A percentile compares a stretch with the other conserved stretches of the same genome.
Conservation (phyloP, 2,888 invertebrate species). For the Orthosia gothica region DNA sequence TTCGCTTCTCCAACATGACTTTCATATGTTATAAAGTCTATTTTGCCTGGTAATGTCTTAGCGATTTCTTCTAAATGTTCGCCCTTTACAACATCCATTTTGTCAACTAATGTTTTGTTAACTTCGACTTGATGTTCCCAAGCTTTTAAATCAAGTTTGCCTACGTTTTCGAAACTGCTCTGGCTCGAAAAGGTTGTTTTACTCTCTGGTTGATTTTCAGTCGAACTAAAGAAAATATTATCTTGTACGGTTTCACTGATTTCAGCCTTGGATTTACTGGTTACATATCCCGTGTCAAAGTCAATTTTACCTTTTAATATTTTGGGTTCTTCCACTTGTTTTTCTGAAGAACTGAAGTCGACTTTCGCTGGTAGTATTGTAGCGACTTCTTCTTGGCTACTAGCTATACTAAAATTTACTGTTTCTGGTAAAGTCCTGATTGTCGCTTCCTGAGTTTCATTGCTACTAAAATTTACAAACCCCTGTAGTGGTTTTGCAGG, state of each 20-base stretch:
- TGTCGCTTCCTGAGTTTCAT: slow-evolving; percentile 8
- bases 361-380: slow-evolving; percentile 23
- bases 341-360: background rate
- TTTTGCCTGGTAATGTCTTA: slow-evolving; percentile 36
- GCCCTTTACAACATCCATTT: slow-evolving; percentile 21
- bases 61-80: slow-evolving; percentile 43
- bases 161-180: slow-evolving; percentile 27
- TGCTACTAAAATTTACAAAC: background rate
- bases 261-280: slow-evolving; percentile 27
- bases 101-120: slow-evolving; percentile 49
- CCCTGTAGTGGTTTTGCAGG: background rate
- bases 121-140: slow-evolving; percentile 51
- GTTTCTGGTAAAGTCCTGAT: slow-evolving; percentile 11
- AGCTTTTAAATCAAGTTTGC: slow-evolving; percentile 44
- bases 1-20: slow-evolving; percentile 29
- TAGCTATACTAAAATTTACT: slow-evolving; percentile 21
- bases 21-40: slow-evolving; percentile 18
- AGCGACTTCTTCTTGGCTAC: slow-evolving; percentile 26
- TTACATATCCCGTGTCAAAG: slow-evolving; percentile 6
- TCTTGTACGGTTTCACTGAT: slow-evolving; percentile 11
- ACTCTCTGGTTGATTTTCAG: slow-evolving; percentile 9
- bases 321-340: slow-evolving; percentile 5
- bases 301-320: slow-evolving; percentile 18
- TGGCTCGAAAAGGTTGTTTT: slow-evolving; percentile 1
- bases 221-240: background rate